A percentile compares a stretch with the other conserved stretches of the same genome.
Conservation (phyloP, 2,113 vertebrate species). For the Amphiprion percula region DNA sequence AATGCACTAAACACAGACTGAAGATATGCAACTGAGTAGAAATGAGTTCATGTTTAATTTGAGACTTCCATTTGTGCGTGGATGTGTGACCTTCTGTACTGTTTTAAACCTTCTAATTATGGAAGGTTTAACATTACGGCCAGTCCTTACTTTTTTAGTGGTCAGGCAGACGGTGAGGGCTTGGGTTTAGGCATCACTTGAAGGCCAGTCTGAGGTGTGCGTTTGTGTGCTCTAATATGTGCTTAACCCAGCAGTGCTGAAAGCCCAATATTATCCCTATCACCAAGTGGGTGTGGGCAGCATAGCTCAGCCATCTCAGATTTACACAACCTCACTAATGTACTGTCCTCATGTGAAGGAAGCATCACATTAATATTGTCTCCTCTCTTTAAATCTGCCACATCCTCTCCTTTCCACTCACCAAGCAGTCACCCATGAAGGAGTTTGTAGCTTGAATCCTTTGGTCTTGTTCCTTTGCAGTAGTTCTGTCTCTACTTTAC, state of each 20-base stretch:
- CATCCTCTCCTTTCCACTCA: constrained; percentile 15
- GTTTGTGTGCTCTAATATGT: not conserved
- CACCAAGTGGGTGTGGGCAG: constrained; percentile 22
- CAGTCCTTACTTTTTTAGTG: not conserved
- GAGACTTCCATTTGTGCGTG: not conserved
- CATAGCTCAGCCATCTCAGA: constrained; percentile 51
- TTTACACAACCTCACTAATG: constrained; percentile 48
- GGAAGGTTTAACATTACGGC: no score
- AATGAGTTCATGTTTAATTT: not conserved
- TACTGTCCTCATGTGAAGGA: constrained; percentile 33
- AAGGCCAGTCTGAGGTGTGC: not conserved
- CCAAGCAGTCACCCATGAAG: constrained; percentile 55
- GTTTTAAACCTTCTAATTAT: not conserved
- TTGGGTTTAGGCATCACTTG: not conserved
- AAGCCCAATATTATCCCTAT: constrained; percentile 45
- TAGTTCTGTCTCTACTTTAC: not conserved
- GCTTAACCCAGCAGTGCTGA: constrained; percentile 18
- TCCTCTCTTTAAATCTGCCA: constrained; percentile 58
- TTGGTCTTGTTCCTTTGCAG: not conserved
- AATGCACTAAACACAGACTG: constrained; percentile 35
- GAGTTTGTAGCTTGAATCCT: constrained; percentile 14
- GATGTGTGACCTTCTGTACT: not conserved
- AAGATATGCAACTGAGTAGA: not conserved
- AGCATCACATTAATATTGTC: constrained; percentile 51
- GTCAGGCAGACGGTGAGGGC: not conserved